These are phyloP conservation scores for Spea hammondii DNA, from an alignment of 2,797 vertebrate species.

Conservation along the genomic window DNA sequence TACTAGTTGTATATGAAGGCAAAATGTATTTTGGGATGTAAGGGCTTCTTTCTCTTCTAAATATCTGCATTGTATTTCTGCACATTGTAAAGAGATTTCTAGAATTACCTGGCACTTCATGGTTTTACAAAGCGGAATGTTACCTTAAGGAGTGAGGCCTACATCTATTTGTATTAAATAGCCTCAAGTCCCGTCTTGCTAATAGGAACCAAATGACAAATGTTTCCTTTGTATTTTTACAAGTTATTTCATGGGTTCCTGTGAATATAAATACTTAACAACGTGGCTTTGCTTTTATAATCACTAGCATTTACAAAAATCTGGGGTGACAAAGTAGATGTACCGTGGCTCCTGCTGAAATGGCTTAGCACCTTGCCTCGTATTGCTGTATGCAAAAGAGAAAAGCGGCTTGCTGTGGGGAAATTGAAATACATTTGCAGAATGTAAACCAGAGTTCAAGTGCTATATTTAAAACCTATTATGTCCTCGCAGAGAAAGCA, in stretches of 20 bases:
- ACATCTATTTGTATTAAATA: background rate
- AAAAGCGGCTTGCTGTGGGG: constrained; percentile 31
- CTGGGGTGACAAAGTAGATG: constrained; percentile 27
- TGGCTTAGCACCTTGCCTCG: constrained; percentile 19
- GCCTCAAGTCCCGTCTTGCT: background rate
- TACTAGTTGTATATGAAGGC: background rate
- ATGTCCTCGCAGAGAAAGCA: constrained; percentile 38
- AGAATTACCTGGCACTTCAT: background rate
- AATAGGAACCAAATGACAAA: constrained; percentile 10
- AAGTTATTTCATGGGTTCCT: constrained; percentile 3
- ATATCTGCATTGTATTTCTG: constrained; percentile 2
- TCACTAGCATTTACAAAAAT: constrained; percentile 26
- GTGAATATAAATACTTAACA: constrained; percentile 14
- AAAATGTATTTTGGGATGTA: background rate
- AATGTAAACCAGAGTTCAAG: constrained; percentile 42
- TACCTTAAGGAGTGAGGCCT: background rate
- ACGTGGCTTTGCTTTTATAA: constrained; percentile 24
- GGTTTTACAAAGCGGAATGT: background rate
- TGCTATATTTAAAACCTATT: constrained; percentile 52
- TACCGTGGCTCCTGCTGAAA: constrained; percentile 26
- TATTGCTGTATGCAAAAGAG: constrained; percentile 20
- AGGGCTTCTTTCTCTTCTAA: background rate
- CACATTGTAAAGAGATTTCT: background rate
- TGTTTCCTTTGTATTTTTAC: constrained; percentile 20
- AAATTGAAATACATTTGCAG: constrained; percentile 49